phyloP scores from a whole-genome alignment of 2,113 vertebrate species.

The Setophaga coronata region DNA sequence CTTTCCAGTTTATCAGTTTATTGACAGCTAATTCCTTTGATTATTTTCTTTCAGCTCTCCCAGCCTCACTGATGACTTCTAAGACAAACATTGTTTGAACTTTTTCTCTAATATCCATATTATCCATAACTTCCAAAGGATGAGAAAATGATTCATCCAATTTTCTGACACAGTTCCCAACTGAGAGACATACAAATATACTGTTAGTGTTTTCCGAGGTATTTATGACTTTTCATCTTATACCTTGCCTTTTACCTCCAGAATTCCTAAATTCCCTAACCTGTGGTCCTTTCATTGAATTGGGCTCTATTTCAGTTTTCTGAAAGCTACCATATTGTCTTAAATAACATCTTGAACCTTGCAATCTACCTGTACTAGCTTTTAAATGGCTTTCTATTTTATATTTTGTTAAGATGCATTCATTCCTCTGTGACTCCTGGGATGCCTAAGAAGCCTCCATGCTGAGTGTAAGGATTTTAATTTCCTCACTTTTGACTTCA shows the following conservation, averaged over 20 bases:
- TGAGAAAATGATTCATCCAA: background rate
- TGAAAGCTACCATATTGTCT: background rate
- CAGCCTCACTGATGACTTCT: background rate
- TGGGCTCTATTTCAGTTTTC: background rate
- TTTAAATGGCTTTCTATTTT: constrained; percentile 37
- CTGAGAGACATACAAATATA: background rate
- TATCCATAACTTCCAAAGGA: background rate
- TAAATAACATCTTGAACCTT: constrained; percentile 2
- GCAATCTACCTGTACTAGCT: background rate
- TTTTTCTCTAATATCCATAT: background rate
- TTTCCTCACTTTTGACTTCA: constrained; percentile 63
- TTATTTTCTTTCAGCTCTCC: background rate
- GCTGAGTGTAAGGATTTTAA: constrained; percentile 67
- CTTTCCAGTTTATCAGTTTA: background rate
- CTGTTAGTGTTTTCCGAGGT: background rate
- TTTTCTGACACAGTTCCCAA: background rate
- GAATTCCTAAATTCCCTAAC: background rate
- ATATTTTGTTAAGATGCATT: constrained; percentile 59
- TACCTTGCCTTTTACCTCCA: background rate
- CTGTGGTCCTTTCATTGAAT: background rate
- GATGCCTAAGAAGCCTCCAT: constrained; percentile 63
- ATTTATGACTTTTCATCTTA: background rate
- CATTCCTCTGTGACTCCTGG: constrained; percentile 58
- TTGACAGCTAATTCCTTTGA: background rate
- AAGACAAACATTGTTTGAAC: background rate